Evolutionary conservation across 2,113 vertebrate genomes (phyloP).

Genomic region (Symphodus melops): DNA sequence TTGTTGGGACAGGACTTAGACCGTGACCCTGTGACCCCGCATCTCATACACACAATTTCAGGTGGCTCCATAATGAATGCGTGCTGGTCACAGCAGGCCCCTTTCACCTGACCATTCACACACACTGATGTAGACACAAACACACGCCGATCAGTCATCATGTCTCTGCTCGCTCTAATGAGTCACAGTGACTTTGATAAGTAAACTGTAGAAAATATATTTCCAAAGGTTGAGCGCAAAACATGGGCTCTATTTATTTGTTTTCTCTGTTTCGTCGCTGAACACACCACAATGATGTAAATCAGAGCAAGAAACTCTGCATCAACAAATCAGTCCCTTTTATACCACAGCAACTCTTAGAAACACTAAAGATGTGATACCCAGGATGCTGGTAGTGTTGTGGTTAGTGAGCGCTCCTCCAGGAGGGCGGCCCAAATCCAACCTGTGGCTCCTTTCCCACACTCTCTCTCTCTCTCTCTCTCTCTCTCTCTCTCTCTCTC

Average conservation of each 20-base stretch:
- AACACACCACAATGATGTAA: background rate
- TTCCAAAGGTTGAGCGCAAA: too few relatives aligned
- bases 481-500: too few relatives aligned
- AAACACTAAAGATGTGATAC: too few relatives aligned
- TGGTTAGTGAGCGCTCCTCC: too few relatives aligned
- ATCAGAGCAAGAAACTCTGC: background rate
- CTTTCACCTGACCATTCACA: slow-evolving; percentile 66
- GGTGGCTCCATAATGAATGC: slow-evolving; percentile 72
- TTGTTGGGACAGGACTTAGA: slow-evolving; percentile 80
- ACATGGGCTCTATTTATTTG: background rate
- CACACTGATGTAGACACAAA: slow-evolving; percentile 43
- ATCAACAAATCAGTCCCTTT: too few relatives aligned
- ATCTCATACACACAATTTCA: slow-evolving; percentile 52
- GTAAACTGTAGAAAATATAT: slow-evolving; percentile 17
- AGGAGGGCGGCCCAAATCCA: too few relatives aligned
- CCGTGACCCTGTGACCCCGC: slow-evolving; percentile 74
- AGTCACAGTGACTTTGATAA: slow-evolving; percentile 61
- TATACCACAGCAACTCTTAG: too few relatives aligned
- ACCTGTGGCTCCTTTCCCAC: too few relatives aligned
- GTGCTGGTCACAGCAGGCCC: slow-evolving; percentile 68
- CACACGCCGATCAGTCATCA: slow-evolving; percentile 63
- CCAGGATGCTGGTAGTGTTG: too few relatives aligned
- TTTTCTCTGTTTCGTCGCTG: too few relatives aligned
- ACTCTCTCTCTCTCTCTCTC: too few relatives aligned
- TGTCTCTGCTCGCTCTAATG: slow-evolving; percentile 56